Evolutionary conservation across 2,797 vertebrate species (phyloP), one percentile per base, ranked within the genome.

Genomic region (Gobio occitaniae): DNA sequence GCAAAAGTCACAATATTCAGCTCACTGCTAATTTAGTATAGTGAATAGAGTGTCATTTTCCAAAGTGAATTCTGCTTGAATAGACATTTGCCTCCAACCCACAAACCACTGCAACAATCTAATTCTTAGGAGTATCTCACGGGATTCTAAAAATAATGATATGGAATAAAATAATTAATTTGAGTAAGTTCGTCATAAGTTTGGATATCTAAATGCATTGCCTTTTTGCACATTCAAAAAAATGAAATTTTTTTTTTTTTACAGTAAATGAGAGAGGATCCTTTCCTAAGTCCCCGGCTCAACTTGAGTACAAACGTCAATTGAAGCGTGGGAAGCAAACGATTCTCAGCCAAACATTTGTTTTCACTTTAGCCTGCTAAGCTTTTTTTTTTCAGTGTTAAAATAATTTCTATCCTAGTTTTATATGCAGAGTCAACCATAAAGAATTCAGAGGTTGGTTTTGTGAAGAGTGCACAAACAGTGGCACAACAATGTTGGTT

Each of bases 1-100:
- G 66, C 65, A 74, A 87, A 87, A 78, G 82, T 84, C 78, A 87
- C 86, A 88, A 89, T 85, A 82, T 86, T 25, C 74, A 80, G 84
- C 82, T 86, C 63, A 78, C 69, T 87, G 17, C 77, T 86, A 87
- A 91, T 87, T 72, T 59, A 59, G 19, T 80, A 36, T 36, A 76
- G 48, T 44, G 32, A 85, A 66, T 87, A 80, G 41, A 80, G 77
- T 66, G 88, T 78, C 4, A 36, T 61, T 54, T 70, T 13, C 48
- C 41, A 25, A 48, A 56, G 17, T 68, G 21, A 52, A 75, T 68
- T 83, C 61, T 54, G 59, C 12, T 76, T n/a, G 21, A 54, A 66
- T 15, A 76, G 61, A 68, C 32, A 54, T 83, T 52, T 65, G 50
- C 70, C 41, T 82, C 29, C 56, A 74, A 75, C 4, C 70, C 44